A percentile compares a stretch with the other conserved stretches of the same genome.
phyloP scores from a whole-genome alignment of 2,888 invertebrate species.

The Eretmocerus hayati region DNA sequence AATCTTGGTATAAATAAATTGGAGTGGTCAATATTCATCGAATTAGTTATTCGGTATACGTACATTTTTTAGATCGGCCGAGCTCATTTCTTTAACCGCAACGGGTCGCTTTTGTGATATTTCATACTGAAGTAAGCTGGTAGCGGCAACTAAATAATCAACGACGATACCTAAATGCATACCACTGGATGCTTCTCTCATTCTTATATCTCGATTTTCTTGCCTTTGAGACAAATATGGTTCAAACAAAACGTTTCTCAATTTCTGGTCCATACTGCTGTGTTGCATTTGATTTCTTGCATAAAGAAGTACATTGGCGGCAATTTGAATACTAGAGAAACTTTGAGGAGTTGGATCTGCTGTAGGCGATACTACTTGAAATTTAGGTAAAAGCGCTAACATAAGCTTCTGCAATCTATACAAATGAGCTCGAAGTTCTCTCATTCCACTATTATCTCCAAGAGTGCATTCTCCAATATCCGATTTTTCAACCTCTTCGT shows the following conservation, averaged over 20 bases:
- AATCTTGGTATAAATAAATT: too few relatives aligned
- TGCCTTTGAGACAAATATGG: conserved; percentile 35
- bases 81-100: conserved; percentile 47
- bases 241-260: conserved; percentile 40
- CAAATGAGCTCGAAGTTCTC: conserved; percentile 52
- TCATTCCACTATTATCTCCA: conserved; percentile 38
- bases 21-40: too few relatives aligned
- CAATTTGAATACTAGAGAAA: conserved; percentile 52
- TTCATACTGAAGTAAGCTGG: conserved; percentile 35
- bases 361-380: conserved; percentile 40
- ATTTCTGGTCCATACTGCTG: conserved; percentile 42
- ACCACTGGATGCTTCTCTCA: conserved; percentile 33
- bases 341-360: conserved; percentile 31
- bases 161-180: conserved; percentile 39
- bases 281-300: conserved; percentile 56
- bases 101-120: conserved; percentile 34
- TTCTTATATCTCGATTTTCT: conserved; percentile 29
- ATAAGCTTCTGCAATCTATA: conserved; percentile 67
- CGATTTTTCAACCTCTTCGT: conserved; percentile 35
- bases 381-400: conserved; percentile 67
- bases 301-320: conserved; percentile 65
- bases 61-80: conserved; percentile 50
- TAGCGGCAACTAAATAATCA: conserved; percentile 39
- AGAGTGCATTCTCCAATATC: conserved; percentile 29
- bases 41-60: too few relatives aligned